Base-by-base conservation (phyloP, 2,888 invertebrate species). In the Darwinula stevensoni region DNA sequence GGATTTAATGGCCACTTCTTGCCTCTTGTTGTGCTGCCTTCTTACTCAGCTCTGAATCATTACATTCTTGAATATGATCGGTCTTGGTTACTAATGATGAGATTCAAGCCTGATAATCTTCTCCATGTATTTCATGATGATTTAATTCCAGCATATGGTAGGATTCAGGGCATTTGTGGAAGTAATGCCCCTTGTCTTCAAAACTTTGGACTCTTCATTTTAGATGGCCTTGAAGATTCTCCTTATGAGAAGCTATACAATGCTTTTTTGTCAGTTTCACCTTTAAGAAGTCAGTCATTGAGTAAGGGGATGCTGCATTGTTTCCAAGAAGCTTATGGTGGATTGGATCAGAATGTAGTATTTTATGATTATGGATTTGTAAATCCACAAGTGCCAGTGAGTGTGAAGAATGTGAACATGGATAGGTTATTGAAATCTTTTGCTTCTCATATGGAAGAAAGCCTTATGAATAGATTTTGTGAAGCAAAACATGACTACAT, bases 71-170 rank as follows among this genome's bases (percentile, higher is more conserved):
- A n/a, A n/a, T n/a, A n/a, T n/a, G n/a, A n/a, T n/a, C n/a, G n/a
- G n/a, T n/a, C n/a, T n/a, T n/a, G n/a, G n/a, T n/a, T n/a, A n/a
- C n/a, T n/a, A n/a, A n/a, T n/a, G n/a, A n/a, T n/a, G n/a, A n/a
- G 22, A 22, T 22, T 22, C 22, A 22, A 22, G n/a, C 22, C 22
- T 9, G 22, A 22, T 22, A 22, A 22, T 22, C n/a, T 22, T 6
- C 6, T 22, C 9, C 22, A 22, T n/a, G 22, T 22, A 9, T 22
- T 22, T 9, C 22, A 22, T 22, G 22, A 22, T n/a, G 22, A 22
- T n/a, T 6, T 22, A n/a, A 9, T 22, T n/a, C 22, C 22, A 9
- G 9, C n/a, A n/a, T 9, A 9, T 6, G 22, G 9, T 22, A 22
- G 9, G 22, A 6, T 9, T 6, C 22, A 22, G n/a, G 6, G 6